Evolutionary conservation across 2,888 invertebrate species (phyloP).

Genomic region (Zaprionus obscuricornis): DNA sequence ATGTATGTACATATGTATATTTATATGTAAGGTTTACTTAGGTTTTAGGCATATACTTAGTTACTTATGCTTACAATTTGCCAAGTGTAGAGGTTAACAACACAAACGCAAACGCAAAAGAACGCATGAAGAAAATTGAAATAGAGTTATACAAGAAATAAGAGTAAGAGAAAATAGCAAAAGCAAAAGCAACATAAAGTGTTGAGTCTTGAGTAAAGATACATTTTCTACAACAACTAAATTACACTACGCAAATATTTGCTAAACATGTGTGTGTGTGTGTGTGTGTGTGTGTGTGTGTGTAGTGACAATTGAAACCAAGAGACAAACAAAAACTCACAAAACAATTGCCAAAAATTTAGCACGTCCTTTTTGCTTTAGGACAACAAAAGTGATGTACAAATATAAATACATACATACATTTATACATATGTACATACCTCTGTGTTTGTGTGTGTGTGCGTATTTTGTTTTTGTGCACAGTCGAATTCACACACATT

Average conservation of each 20-base stretch:
- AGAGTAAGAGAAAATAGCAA: slow-evolving; percentile 19
- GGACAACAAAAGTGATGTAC: slow-evolving; percentile 25
- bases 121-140: slow-evolving; percentile 15
- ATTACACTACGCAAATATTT: slow-evolving; percentile 74
- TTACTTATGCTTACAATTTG: slow-evolving; percentile 20
- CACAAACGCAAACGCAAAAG: slow-evolving; percentile 1
- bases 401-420: neutral
- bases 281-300: neutral
- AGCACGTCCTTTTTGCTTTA: slow-evolving; percentile 36
- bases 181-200: slow-evolving; percentile 42
- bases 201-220: slow-evolving; percentile 67
- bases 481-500: slow-evolving; percentile 23
- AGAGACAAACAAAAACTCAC: slow-evolving; percentile 55
- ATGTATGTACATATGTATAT: slow-evolving; percentile 18
- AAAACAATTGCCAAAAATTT: slow-evolving; percentile 53
- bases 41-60: too few species aligned
- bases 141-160: slow-evolving; percentile 21
- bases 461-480: too few species aligned
- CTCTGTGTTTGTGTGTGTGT: neutral
- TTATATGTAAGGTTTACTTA: slow-evolving; percentile 35
- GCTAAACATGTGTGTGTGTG: slow-evolving; percentile 9
- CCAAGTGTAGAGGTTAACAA: slow-evolving; percentile 19
- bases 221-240: slow-evolving; percentile 69
- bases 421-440: neutral
- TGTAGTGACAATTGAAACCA: slow-evolving; percentile 59